These are phyloP conservation scores for Thecophora atra DNA, from an alignment of 2,888 invertebrate species.

Conservation along the genomic window DNA sequence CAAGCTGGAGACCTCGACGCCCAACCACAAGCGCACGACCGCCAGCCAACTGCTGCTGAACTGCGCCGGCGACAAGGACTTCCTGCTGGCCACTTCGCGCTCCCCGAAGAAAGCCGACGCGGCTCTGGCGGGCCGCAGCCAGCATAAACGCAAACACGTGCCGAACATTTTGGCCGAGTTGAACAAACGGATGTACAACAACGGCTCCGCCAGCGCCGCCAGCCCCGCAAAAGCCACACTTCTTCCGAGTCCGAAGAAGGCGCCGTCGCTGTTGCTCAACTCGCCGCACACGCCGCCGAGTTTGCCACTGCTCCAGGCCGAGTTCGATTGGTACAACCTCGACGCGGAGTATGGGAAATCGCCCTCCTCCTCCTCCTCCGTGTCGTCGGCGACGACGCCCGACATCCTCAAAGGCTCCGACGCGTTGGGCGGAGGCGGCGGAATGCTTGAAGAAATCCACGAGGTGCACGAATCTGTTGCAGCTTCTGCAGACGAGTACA, in stretches of 20 bases:
- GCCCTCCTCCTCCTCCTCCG: conserved; percentile 24
- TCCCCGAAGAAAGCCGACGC: too few species aligned
- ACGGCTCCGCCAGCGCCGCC: conserved; percentile 42
- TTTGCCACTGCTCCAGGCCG: conserved; percentile 62
- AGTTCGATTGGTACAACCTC: conserved; percentile 66
- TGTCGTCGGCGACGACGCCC: conserved; percentile 43
- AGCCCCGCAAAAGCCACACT: conserved; percentile 42
- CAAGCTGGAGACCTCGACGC: conserved; percentile 38
- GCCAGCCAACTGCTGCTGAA: neutral
- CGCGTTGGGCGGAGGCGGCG: conserved; percentile 42
- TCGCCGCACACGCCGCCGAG: conserved; percentile 41
- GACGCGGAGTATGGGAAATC: conserved; percentile 63
- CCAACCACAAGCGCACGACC: conserved; percentile 9
- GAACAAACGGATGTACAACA: conserved; percentile 57
- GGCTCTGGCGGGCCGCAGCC: conserved; percentile 37
- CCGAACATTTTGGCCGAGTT: conserved; percentile 63
- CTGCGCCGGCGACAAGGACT: conserved; percentile 38
- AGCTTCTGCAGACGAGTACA: conserved; percentile 61
- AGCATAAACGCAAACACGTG: conserved; percentile 60
- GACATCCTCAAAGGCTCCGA: conserved; percentile 51
- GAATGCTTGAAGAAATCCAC: conserved; percentile 53
- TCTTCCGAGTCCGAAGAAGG: conserved; percentile 33
- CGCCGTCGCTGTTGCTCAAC: conserved; percentile 26
- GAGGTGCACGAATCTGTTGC: conserved; percentile 55
- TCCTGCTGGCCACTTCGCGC: conserved; percentile 42